Evolutionary conservation across 2,797 vertebrate genomes (phyloP).

Genomic region (Squalus acanthias): DNA sequence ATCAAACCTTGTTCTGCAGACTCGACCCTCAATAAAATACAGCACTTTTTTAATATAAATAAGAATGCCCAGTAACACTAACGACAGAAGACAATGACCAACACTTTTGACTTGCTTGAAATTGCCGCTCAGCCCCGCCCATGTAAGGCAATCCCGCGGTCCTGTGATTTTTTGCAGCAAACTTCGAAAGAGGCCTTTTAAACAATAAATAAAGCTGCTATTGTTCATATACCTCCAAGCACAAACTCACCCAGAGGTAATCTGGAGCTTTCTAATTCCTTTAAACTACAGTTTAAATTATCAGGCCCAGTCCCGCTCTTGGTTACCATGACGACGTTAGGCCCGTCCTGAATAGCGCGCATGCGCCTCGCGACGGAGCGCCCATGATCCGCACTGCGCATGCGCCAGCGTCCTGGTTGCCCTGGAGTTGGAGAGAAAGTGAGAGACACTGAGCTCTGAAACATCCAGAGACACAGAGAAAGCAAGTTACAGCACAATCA

Average conservation of each 20-base stretch:
- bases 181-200: background rate
- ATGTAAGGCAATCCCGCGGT: too few species aligned
- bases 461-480: background rate
- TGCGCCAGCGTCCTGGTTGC: slow-evolving; percentile 6
- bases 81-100: background rate
- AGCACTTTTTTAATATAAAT: too few species aligned
- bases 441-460: background rate
- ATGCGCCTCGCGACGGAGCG: background rate
- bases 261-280: background rate
- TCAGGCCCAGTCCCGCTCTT: background rate
- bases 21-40: background rate
- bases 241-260: background rate
- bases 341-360: background rate
- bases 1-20: background rate
- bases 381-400: background rate
- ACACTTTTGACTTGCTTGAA: background rate
- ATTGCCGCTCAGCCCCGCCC: background rate
- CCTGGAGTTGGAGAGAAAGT: background rate
- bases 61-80: background rate
- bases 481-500: background rate
- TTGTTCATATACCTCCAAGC: background rate
- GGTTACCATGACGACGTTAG: background rate
- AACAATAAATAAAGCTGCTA: background rate
- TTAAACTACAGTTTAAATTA: background rate
- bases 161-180: background rate